These are phyloP conservation scores for Oxystoma pomonae DNA, from an alignment of 2,888 invertebrate species.

Conservation along the genomic window DNA sequence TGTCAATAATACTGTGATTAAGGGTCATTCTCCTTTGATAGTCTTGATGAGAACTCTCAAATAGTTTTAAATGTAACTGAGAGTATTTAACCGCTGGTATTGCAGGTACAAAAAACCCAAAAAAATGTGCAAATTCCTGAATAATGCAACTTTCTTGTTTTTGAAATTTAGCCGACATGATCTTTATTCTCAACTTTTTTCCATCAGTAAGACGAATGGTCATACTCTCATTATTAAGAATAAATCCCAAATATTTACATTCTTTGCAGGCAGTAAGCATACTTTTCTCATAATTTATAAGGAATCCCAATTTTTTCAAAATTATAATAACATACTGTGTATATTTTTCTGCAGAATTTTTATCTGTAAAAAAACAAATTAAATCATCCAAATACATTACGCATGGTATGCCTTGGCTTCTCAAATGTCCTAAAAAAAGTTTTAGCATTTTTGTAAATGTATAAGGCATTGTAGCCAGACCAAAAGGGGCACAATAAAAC, in stretches of 20 bases:
- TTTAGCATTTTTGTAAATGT: conserved; percentile 34
- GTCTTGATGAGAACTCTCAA: background rate
- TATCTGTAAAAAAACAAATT: conserved; percentile 16
- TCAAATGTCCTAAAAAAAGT: conserved; percentile 22
- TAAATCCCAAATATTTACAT: conserved; percentile 22
- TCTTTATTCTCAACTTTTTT: background rate
- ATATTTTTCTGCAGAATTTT: conserved; percentile 11
- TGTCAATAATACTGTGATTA: background rate
- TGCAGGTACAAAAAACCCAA: background rate
- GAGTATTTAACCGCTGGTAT: background rate
- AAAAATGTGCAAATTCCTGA: background rate
- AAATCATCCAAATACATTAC: conserved; percentile 27
- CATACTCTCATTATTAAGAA: conserved; percentile 10
- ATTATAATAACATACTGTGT: conserved; percentile 2
- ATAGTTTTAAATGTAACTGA: background rate
- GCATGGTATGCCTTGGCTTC: conserved; percentile 19
- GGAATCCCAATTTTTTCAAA: conserved; percentile 22
- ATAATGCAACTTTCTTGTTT: background rate
- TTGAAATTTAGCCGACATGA: background rate
- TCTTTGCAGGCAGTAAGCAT: conserved; percentile 11
- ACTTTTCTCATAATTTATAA: conserved; percentile 25
- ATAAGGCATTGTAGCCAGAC: conserved; percentile 25
- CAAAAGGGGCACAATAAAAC: conserved; percentile 29
- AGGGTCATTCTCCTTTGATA: background rate
- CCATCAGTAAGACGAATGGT: background rate